phyloP scores from a whole-genome alignment of 2,888 invertebrate genomes.

The Ptychoptera albimana region DNA sequence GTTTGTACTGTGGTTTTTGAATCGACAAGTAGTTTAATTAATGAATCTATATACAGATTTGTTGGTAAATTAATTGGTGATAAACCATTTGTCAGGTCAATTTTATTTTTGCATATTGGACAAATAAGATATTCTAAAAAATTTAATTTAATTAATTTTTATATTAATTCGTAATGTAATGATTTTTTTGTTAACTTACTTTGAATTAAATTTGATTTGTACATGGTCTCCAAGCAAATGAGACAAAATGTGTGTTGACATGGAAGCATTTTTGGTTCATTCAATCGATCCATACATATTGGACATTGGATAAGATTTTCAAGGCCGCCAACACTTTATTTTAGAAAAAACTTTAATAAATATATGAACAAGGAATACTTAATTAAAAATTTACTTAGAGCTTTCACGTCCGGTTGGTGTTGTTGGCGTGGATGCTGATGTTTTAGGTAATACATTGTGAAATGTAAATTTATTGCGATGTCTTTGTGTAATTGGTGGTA shows the following conservation, averaged over 20 bases:
- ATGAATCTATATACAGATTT: slow-evolving; percentile 48
- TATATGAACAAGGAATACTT: no score
- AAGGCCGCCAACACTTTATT: slow-evolving; percentile 27
- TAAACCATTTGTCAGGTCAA: slow-evolving; percentile 32
- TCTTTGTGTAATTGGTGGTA: no score
- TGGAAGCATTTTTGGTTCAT: slow-evolving; percentile 43
- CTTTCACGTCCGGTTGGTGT: no score
- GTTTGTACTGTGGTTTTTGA: slow-evolving; percentile 10
- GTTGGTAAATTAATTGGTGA: slow-evolving; percentile 43
- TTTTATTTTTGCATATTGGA: slow-evolving; percentile 40
- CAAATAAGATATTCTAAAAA: slow-evolving; percentile 25
- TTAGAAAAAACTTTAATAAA: no score
- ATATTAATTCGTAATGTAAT: slow-evolving; percentile 3
- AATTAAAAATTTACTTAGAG: no score
- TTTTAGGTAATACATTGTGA: no score
- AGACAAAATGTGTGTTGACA: slow-evolving; percentile 53
- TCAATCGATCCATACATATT: slow-evolving; percentile 38
- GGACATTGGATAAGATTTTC: slow-evolving; percentile 45
- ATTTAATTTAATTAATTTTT: slow-evolving; percentile 1
- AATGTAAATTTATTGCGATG: no score
- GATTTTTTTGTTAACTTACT: not conserved
- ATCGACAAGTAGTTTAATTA: slow-evolving; percentile 36
- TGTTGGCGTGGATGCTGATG: no score
- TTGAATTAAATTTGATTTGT: slow-evolving; percentile 21
- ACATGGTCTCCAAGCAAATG: slow-evolving; percentile 37